Conservation (phyloP, 2,797 vertebrate species). For the Argentina silus region DNA sequence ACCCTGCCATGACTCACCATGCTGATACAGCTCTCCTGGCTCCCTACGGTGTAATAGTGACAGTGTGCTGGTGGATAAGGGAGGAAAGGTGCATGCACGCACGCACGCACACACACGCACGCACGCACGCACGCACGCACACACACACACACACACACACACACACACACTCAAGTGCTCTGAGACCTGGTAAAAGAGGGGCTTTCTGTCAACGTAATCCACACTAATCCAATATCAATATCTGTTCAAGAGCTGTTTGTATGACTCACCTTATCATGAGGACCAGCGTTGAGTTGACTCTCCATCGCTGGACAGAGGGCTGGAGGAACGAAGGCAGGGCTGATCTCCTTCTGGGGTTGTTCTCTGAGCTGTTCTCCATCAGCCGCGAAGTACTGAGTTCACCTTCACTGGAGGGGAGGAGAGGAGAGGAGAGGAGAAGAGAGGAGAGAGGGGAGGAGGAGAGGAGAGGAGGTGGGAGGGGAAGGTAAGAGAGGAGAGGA, state of each 20-base stretch:
- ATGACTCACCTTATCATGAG: conserved; percentile 86
- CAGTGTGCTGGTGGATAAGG: too few relatives aligned
- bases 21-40: neutral
- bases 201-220: neutral
- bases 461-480: too few relatives aligned
- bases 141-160: too few relatives aligned
- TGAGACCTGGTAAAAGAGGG: neutral
- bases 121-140: too few relatives aligned
- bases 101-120: too few relatives aligned
- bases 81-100: too few relatives aligned
- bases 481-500: too few relatives aligned
- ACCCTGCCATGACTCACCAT: neutral
- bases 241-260: neutral
- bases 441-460: too few relatives aligned
- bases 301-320: conserved; percentile 78
- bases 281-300: conserved; percentile 85
- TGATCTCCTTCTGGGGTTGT: conserved; percentile 68
- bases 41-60: too few relatives aligned
- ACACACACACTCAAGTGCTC: neutral
- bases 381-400: conserved; percentile 81
- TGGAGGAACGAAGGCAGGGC: conserved; percentile 73
- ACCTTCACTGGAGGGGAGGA: conserved; percentile 74
- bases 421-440: neutral
- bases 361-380: conserved; percentile 83
- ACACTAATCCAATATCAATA: conserved; percentile 14